These are phyloP conservation scores for Burhinus bistriatus DNA, from an alignment of 2,113 vertebrate species.

Conservation along the genomic window DNA sequence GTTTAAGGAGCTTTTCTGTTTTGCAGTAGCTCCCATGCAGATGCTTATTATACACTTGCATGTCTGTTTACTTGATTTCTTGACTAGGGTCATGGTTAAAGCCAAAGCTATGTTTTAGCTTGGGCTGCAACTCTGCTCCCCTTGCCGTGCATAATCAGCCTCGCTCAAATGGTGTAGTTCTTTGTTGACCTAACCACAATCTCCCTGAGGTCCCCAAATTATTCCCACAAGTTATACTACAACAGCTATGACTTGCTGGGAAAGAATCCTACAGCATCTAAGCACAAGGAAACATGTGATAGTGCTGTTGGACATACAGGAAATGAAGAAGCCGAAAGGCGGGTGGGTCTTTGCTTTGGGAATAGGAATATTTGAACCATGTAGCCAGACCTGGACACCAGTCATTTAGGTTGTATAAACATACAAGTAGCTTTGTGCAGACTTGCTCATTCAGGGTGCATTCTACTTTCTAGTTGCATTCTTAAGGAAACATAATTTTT, in stretches of 20 bases:
- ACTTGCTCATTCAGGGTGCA: background rate
- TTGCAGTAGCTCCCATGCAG: background rate
- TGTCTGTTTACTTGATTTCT: background rate
- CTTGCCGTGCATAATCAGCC: background rate
- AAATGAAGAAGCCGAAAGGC: background rate
- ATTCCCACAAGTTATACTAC: background rate
- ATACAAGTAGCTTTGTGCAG: background rate
- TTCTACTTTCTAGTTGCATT: background rate
- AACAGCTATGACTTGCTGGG: conserved; percentile 48
- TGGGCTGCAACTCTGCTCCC: background rate
- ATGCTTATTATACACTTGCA: background rate
- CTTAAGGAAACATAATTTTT: background rate
- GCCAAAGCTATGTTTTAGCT: background rate
- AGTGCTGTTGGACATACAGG: background rate
- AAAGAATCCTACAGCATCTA: conserved; percentile 30
- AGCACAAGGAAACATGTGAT: background rate
- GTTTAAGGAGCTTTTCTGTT: background rate
- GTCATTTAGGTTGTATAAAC: background rate
- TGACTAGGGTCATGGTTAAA: background rate
- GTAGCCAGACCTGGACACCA: background rate
- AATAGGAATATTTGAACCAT: background rate
- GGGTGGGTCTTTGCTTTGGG: background rate
- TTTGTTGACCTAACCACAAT: background rate
- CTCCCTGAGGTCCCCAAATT: conserved; percentile 4
- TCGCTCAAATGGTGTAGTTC: background rate